Conservation (phyloP, 2,113 vertebrate genomes). For the Camelus bactrianus region DNA sequence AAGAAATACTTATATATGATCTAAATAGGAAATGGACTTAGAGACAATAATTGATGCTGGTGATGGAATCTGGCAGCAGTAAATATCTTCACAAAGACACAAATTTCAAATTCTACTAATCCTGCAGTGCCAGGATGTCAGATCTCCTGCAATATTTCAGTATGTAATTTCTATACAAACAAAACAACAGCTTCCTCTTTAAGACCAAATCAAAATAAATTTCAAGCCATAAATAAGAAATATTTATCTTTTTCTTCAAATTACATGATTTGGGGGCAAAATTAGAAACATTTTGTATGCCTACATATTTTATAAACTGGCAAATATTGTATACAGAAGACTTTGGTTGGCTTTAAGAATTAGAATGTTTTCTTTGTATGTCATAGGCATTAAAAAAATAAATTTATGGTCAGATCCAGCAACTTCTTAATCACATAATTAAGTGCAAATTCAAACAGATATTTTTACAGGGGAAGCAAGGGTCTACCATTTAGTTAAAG, state of each 20-base stretch:
- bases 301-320: constrained; percentile 4
- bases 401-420: constrained; percentile 21
- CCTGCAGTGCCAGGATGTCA: not conserved
- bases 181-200: not conserved
- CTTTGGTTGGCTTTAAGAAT: constrained; percentile 36
- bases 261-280: not conserved
- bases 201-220: constrained; percentile 48
- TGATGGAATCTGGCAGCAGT: not conserved
- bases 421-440: constrained; percentile 11
- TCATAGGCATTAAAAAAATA: not conserved
- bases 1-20: not conserved
- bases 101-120: not conserved
- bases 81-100: not conserved
- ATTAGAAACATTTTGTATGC: not conserved
- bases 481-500: not conserved
- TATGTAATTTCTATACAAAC: not conserved
- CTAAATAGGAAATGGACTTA: not conserved
- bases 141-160: not conserved
- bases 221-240: constrained; percentile 28
- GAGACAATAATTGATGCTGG: not conserved
- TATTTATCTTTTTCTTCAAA: not conserved
- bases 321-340: not conserved
- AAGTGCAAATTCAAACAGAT: constrained; percentile 42
- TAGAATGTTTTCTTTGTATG: not conserved
- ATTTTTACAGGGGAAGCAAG: not conserved